Evolutionary conservation across 2,113 vertebrate species (phyloP).

Genomic region (Himantopus leucocephalus): DNA sequence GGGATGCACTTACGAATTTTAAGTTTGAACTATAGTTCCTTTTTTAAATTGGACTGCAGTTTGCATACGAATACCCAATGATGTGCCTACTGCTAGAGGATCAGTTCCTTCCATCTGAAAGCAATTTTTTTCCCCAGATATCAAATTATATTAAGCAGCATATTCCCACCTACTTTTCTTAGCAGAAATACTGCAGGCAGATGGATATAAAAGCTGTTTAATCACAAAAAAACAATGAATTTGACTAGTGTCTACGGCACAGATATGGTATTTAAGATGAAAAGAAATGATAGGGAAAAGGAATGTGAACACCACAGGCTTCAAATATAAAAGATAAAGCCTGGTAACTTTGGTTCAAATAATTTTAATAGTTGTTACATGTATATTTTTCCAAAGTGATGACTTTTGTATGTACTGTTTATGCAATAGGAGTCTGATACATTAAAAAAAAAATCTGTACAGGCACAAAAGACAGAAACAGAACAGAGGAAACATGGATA

Average conservation of each 20-base stretch:
- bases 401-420: slow-evolving; percentile 1
- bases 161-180: background rate
- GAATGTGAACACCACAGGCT: slow-evolving; percentile 61
- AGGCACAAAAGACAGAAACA: slow-evolving; percentile 53
- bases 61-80: background rate
- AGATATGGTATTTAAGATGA: background rate
- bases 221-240: background rate
- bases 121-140: background rate
- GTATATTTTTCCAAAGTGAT: slow-evolving; percentile 46
- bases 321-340: slow-evolving; percentile 63
- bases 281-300: slow-evolving; percentile 11
- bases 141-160: background rate
- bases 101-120: background rate
- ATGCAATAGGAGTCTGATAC: slow-evolving; percentile 37
- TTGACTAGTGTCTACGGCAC: background rate
- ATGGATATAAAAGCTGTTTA: background rate
- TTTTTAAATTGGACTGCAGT: background rate
- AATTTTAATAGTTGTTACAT: slow-evolving; percentile 70
- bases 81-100: slow-evolving; percentile 42
- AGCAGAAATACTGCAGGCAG: slow-evolving; percentile 33
- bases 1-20: background rate
- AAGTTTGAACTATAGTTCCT: background rate
- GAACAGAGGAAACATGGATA: background rate
- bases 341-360: slow-evolving; percentile 74
- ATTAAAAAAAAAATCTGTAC: slow-evolving; percentile 46